A percentile compares a stretch with the other conserved stretches of the same genome.
Evolutionary conservation across 2,888 invertebrate genomes (phyloP).

Genomic region (Apodemia hepburni): DNA sequence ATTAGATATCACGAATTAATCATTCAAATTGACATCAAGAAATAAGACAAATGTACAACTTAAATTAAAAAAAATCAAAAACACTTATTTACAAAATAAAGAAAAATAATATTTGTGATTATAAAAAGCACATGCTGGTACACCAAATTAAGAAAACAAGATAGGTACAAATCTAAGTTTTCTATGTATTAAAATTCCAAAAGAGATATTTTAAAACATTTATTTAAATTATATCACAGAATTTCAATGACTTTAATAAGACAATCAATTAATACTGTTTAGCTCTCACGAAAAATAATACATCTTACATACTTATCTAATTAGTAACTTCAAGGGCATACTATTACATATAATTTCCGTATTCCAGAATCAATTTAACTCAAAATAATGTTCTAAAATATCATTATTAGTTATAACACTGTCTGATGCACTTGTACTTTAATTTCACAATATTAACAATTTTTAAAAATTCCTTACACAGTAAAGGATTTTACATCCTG

Average conservation of each 20-base stretch:
- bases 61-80: background rate
- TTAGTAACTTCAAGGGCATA: too few relatives aligned
- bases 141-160: background rate
- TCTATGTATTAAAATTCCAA: slow-evolving; percentile 4
- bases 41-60: slow-evolving; percentile 6
- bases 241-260: slow-evolving; percentile 1
- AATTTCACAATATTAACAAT: too few relatives aligned
- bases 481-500: too few relatives aligned
- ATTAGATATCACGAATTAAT: background rate
- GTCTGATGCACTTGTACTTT: too few relatives aligned
- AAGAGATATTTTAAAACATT: background rate
- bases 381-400: too few relatives aligned
- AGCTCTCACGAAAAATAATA: background rate
- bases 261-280: slow-evolving; percentile 12
- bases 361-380: too few relatives aligned
- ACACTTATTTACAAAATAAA: background rate
- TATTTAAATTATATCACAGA: slow-evolving; percentile 14
- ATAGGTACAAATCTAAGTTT: background rate
- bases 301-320: too few relatives aligned
- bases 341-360: too few relatives aligned
- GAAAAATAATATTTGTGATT: background rate
- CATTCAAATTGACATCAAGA: background rate
- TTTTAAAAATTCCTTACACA: too few relatives aligned
- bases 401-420: too few relatives aligned
- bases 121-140: background rate